phyloP scores from a whole-genome alignment of 2,797 vertebrate genomes.

The Potorous gilbertii region DNA sequence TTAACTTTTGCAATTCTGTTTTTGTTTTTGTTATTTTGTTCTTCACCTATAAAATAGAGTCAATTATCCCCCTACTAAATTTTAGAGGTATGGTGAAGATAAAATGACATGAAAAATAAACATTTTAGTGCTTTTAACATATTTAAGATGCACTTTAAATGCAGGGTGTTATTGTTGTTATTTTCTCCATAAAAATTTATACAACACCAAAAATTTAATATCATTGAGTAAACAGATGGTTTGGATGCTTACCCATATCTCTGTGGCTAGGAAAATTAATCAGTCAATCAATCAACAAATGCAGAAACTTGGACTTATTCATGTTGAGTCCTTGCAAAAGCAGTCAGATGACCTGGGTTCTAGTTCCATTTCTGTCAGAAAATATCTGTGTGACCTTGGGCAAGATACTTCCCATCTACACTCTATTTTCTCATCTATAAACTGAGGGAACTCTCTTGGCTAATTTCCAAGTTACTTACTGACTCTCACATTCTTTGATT shows the following conservation, averaged over 20 bases:
- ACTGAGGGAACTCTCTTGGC: background rate
- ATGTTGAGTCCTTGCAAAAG: background rate
- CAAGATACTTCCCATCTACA: background rate
- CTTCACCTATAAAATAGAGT: background rate
- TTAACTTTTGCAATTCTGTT: conserved; percentile 11
- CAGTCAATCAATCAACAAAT: conserved; percentile 15
- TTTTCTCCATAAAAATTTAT: background rate
- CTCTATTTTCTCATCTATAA: background rate
- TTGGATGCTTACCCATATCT: background rate
- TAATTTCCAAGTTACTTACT: background rate
- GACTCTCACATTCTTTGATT: background rate
- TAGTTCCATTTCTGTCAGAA: background rate
- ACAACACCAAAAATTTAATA: conserved; percentile 3
- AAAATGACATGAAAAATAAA: conserved; percentile 36
- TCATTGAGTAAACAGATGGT: conserved; percentile 34
- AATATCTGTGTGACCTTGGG: background rate
- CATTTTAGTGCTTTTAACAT: conserved; percentile 9
- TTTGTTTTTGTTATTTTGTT: background rate
- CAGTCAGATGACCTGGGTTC: background rate
- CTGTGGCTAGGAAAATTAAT: conserved; percentile 20
- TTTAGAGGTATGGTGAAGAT: background rate
- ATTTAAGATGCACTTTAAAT: conserved; percentile 2
- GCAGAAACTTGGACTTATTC: background rate
- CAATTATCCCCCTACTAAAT: conserved; percentile 39
- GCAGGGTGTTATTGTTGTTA: background rate